Percentiles rank a stretch among this genome's conserved stretches.
phyloP scores from a whole-genome alignment of 2,888 invertebrate species.

The Argyresthia albistria region DNA sequence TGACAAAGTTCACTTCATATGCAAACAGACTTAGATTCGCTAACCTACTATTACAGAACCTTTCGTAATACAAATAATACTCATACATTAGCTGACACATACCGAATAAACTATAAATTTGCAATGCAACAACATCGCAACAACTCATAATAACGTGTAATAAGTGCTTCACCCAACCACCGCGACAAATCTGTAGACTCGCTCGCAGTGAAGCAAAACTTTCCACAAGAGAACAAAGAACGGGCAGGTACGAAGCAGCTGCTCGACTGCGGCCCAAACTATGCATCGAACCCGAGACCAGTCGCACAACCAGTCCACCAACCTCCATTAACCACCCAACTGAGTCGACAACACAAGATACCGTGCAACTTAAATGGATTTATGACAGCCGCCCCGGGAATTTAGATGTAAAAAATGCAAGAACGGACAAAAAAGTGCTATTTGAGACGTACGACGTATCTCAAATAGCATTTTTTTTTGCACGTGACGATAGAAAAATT shows the following conservation, averaged over 20 bases:
- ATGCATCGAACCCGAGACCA: neutral
- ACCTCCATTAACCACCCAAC: slow-evolving; percentile 13
- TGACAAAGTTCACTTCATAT: too few species aligned
- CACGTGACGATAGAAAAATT: slow-evolving; percentile 25
- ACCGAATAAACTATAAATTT: neutral
- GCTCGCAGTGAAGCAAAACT: slow-evolving; percentile 29
- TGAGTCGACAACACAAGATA: slow-evolving; percentile 26
- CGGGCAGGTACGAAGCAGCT: slow-evolving; percentile 58
- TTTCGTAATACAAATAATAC: neutral
- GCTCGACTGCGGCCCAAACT: slow-evolving; percentile 15
- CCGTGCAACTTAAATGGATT: slow-evolving; percentile 49
- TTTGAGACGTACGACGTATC: slow-evolving; percentile 12
- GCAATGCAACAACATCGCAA: neutral
- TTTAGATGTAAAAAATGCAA: slow-evolving; percentile 25
- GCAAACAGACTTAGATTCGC: too few species aligned
- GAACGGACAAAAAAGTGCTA: slow-evolving; percentile 12
- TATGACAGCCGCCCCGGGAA: slow-evolving; percentile 46
- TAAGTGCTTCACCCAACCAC: slow-evolving; percentile 6
- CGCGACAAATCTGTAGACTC: slow-evolving; percentile 37
- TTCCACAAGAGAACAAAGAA: slow-evolving; percentile 53
- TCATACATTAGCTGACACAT: neutral
- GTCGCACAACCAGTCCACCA: neutral
- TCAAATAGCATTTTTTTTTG: too few species aligned
- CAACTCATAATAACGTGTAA: neutral
- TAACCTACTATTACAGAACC: too few species aligned